Base-by-base conservation (phyloP, 2,113 vertebrate species). In the Indicator indicator region DNA sequence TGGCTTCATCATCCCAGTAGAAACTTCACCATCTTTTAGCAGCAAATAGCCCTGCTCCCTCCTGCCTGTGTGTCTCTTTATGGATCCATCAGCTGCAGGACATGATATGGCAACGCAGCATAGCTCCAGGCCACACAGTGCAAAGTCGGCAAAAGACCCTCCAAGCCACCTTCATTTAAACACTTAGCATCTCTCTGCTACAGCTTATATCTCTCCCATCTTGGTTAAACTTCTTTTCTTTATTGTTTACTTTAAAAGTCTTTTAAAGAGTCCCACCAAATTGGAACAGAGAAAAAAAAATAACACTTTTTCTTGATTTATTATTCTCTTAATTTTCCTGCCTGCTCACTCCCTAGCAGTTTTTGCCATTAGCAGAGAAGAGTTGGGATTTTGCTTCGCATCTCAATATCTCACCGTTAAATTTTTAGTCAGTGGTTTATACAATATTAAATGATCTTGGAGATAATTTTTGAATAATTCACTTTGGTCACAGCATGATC, bases 81-180 rank as follows among this genome's bases (percentile, higher is more conserved):
- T 4, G 38, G 1, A 3, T 16, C 48, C 52, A 20, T 50, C 30
- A 80, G 30, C 46, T 71, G 48, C 42, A 75, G 69, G 40, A 44
- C 9, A 20, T 5, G 12, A 20, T 13, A 30, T 1, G 4, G 9
- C 1, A 19, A 72, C 24, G 33, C 42, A 16, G 28, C 2, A 2
- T 6, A 71, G 26, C 15, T 33, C 16, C 4, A 5, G 52, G 9
- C 33, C 8, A 0, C 13, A 4, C 4, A 28, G 46, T 38, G 27
- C 11, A 9, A 44, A 50, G 48, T 19, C 15, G 32, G 20, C 54
- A 71, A 15, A 52, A 65, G 16, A 19, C 16, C 16, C 16, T 60
- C 28, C 5, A 0, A 27, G 26, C 12, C 4, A 2, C 7, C 17
- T 26, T 30, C 21, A 16, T 77, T 70, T 59, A 17, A 15, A 12